Conservation (phyloP, 2,797 vertebrate genomes). For the Acestrorhynchus altus region DNA sequence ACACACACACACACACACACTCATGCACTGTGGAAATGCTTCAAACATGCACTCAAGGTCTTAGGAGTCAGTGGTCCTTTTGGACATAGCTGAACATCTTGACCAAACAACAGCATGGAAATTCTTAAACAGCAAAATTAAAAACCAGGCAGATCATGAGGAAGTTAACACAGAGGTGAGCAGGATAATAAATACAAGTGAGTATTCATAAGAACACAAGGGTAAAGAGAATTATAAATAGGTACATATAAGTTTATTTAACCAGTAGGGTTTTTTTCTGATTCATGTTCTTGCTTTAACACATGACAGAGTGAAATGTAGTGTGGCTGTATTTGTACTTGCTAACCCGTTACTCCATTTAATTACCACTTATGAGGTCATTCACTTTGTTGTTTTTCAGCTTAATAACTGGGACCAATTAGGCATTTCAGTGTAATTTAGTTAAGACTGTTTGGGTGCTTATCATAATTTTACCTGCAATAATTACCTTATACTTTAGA, state of each 20-base stretch:
- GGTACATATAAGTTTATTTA: background rate
- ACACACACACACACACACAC: background rate
- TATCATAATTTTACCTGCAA: background rate
- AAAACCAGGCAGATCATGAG: slow-evolving; percentile 44
- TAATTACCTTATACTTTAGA: background rate
- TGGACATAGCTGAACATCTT: slow-evolving; percentile 26
- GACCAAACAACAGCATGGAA: slow-evolving; percentile 31
- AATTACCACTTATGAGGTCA: background rate
- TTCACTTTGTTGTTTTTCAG: background rate
- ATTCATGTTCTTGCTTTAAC: background rate
- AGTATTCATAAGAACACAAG: background rate
- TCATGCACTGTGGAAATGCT: slow-evolving; percentile 13
- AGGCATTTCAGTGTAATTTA: background rate
- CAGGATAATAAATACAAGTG: background rate
- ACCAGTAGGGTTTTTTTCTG: background rate
- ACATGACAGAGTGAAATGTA: background rate
- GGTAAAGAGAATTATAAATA: background rate
- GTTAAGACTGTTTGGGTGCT: too few relatives aligned
- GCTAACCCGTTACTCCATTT: background rate
- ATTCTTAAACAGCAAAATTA: slow-evolving; percentile 18
- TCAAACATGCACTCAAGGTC: slow-evolving; percentile 30
- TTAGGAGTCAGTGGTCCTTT: slow-evolving; percentile 27
- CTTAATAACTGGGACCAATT: background rate
- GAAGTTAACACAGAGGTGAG: background rate
- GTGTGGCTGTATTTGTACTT: background rate